Evolutionary conservation across 2,888 invertebrate genomes (phyloP), one percentile per base, ranked within the genome.

Genomic region (Campoletis raptor): DNA sequence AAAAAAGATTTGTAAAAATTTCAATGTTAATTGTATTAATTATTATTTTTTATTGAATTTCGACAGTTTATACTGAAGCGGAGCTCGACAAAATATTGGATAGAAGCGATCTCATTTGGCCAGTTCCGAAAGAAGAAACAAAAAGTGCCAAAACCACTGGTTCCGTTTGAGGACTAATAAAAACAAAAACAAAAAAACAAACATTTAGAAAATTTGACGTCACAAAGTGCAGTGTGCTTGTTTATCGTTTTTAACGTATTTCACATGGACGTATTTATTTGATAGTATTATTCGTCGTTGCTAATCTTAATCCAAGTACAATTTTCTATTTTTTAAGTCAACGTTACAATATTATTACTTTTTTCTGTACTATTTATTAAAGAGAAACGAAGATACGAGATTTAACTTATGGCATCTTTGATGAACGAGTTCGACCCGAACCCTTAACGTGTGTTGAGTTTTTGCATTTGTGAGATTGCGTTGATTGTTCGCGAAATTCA

Each of bases 401-500:
- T 21, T 24, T 45, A 30, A 15, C 30, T 48, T 64, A 57, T 37
- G 64, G 40, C 61, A 80, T 76, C 73, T 91, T 92, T 15, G 91
- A 90, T 37, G 92, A 88, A 57, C 91, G 89, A 5, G 88, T 81
- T 74, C 92, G 87, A 24, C 84, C 88, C 40, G 88, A 87, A 10
- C 88, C 89, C 83, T 90, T 92, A 15, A 80, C 42, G 77, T 90
- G 87, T 57, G 81, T 79, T 7, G 88, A 85, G 85, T 89, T 91
- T 89, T 93, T 94, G 77, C 83, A 90, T 87, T 93, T 94, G 76
- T 85, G 92, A 81, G 86, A 90, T 54, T 92, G 93, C 30, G 85
- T 82, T 24, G 92, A 87, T 87, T 93, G 94, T 81, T 97, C 97
- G 88, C 96, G 96, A 97, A 97, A 97, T 92, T 97, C 97, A 9